Evolutionary conservation across 1,140 invertebrate species (phyloP), one percentile per base, ranked within the genome.

Genomic region (Heliconius eleuchia): DNA sequence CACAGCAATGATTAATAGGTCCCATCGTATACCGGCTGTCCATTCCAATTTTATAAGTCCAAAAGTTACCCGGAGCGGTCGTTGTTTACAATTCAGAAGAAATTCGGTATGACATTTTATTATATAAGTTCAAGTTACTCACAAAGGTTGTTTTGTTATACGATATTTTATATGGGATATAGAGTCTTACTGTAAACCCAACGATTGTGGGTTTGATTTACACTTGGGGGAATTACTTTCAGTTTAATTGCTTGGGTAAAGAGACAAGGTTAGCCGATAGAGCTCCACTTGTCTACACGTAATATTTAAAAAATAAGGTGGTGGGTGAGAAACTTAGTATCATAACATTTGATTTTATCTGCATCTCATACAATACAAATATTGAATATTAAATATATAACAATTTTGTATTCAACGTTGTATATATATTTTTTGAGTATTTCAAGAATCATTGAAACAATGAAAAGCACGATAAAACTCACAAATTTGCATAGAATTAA

Each of bases 1-100:
- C 60, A 30, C 60, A 60, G 27, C n/a, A 66, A 66, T 66, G 60
- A 66, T 66, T 66, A 66, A 66, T 66, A 30, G 60, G 27, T 66
- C 60, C 60, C 60, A 66, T 30, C 60, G 27, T 66, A 66, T 27
- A 11, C 3, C 55, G 27, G 60, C 60, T 66, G 60, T 30, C 60
- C 60, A 66, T 66, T 66, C 27, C 60, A 66, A 66, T 66, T 66
- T 30, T 66, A 66, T 27, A 66, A 66, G 60, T 66, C 60, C 1
- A 66, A 66, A 66, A 27, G 23, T 66, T 66, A 13, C 60, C 27
- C 60, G 27, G 23, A 5, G 60, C 27, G 11, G 13, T 9, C 23
- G 27, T 16, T 66, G 60, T n/a, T 66, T 66, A 66, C 60, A 66
- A 66, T 66, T 66, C 30, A 7, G 23, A 27, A 66, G 13, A 66